Percentiles rank a stretch among this genome's conserved stretches.
Evolutionary conservation across 2,797 vertebrate species (phyloP).

Genomic region (Acanthis flammea): DNA sequence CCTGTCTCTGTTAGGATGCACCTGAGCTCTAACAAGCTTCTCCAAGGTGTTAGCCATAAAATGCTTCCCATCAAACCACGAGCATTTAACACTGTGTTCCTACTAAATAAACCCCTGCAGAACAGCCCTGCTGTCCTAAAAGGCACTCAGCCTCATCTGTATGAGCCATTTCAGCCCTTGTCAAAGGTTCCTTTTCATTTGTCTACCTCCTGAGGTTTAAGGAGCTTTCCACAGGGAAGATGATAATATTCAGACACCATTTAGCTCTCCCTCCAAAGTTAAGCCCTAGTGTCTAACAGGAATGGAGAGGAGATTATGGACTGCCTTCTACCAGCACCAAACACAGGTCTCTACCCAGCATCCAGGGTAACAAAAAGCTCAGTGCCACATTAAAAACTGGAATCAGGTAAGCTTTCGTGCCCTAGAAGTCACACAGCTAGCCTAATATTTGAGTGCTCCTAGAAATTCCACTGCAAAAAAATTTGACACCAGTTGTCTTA

Average conservation of each 20-base stretch:
- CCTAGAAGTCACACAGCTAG: rapidly evolving
- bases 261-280: background rate
- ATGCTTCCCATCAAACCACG: background rate
- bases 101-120: background rate
- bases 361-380: background rate
- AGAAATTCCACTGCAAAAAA: background rate
- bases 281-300: background rate
- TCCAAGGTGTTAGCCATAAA: background rate
- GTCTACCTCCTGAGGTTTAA: background rate
- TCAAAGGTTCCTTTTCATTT: background rate
- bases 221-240: background rate
- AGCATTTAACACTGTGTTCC: background rate
- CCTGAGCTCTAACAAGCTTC: background rate
- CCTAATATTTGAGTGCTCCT: background rate
- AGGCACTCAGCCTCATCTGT: background rate
- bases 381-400: background rate
- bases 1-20: background rate
- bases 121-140: background rate
- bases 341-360: background rate
- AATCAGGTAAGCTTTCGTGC: background rate
- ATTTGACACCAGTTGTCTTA: background rate
- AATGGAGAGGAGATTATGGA: background rate
- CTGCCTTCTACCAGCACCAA: background rate
- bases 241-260: background rate
- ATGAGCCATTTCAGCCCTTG: background rate